phyloP scores from a whole-genome alignment of 2,888 invertebrate species.

The Argynnis bischoffii region DNA sequence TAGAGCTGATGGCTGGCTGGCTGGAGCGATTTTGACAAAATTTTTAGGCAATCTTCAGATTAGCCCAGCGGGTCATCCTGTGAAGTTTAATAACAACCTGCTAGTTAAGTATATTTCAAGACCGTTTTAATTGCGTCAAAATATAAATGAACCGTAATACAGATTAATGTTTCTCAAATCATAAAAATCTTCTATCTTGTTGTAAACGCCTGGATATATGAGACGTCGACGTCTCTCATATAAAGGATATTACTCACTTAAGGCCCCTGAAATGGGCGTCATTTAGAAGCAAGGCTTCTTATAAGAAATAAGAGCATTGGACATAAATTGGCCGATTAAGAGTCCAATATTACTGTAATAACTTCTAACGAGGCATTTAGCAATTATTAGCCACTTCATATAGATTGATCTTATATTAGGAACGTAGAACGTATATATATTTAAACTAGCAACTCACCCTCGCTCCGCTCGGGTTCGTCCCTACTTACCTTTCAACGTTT shows the following conservation, averaged over 20 bases:
- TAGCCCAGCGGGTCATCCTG: no score
- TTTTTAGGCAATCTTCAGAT: no score
- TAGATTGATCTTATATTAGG: no score
- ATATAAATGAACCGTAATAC: background rate
- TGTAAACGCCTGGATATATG: conserved; percentile 9
- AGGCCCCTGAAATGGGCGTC: conserved; percentile 25
- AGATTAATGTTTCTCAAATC: background rate
- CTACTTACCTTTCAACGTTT: no score
- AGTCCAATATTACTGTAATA: conserved; percentile 12
- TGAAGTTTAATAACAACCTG: no score
- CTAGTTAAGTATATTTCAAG: no score
- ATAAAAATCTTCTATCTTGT: conserved; percentile 13
- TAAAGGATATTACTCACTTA: conserved; percentile 23
- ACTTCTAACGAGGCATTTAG: conserved; percentile 9
- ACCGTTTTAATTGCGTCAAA: background rate
- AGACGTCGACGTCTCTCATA: background rate
- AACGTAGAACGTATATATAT: no score
- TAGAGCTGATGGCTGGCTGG: no score
- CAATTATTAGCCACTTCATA: no score
- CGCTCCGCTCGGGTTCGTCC: no score
- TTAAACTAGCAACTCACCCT: no score
- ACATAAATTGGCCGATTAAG: conserved; percentile 32
- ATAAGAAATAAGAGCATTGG: conserved; percentile 27
- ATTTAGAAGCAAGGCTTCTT: conserved; percentile 21
- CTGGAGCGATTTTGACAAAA: no score